phyloP scores from a whole-genome alignment of 2,113 vertebrate species.

The Clupea harengus region DNA sequence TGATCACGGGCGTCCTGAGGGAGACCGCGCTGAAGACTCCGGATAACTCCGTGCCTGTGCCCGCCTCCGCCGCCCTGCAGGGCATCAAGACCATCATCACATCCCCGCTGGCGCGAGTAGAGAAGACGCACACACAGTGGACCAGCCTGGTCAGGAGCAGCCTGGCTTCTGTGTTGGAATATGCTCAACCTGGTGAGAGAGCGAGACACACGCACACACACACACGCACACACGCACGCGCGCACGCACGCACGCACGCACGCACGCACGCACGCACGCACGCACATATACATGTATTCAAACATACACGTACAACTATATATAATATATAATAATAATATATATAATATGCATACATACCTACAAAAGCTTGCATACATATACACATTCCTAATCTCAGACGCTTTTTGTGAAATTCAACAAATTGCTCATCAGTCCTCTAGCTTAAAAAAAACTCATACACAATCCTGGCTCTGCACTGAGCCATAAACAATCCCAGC shows the following conservation, averaged over 20 bases:
- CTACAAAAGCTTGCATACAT: background rate
- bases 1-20: slow-evolving; percentile 90
- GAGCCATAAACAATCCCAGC: too few relatives aligned
- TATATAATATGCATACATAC: background rate
- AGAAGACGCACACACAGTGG: slow-evolving; percentile 88
- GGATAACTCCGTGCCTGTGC: slow-evolving; percentile 80
- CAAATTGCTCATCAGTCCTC: too few relatives aligned
- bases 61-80: slow-evolving; percentile 90
- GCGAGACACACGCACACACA: background rate
- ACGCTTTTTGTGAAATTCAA: too few relatives aligned
- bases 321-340: background rate
- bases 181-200: slow-evolving; percentile 83
- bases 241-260: background rate
- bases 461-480: background rate
- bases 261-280: background rate
- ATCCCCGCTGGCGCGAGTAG: slow-evolving; percentile 77
- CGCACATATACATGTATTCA: background rate
- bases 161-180: slow-evolving; percentile 89
- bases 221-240: background rate
- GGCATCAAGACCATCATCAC: slow-evolving; percentile 92
- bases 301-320: background rate
- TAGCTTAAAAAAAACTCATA: background rate
- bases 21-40: slow-evolving; percentile 87
- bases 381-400: background rate
- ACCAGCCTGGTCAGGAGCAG: slow-evolving; percentile 91